These are phyloP conservation scores for Gallinago stenura DNA, from an alignment of 2,797 vertebrate species.

Conservation along the genomic window DNA sequence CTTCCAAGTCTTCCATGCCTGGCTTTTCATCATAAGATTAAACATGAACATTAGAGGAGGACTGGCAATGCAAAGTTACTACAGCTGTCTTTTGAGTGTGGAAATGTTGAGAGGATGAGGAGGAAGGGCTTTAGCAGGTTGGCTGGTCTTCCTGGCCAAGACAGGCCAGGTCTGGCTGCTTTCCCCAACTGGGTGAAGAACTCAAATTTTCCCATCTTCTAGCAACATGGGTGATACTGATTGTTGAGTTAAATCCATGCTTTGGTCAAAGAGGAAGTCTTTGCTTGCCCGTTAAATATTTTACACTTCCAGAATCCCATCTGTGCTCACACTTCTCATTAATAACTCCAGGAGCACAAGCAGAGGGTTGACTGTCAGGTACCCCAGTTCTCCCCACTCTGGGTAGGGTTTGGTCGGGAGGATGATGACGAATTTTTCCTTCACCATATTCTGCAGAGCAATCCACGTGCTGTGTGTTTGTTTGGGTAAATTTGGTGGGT, in stretches of 20 bases:
- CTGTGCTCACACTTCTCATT: neutral
- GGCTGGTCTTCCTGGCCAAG: neutral
- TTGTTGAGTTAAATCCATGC: neutral
- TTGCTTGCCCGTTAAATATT: neutral
- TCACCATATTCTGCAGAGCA: neutral
- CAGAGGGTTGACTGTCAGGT: neutral
- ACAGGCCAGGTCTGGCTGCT: neutral
- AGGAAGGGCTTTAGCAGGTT: neutral
- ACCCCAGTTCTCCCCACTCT: rapidly evolving
- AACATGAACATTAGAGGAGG: neutral
- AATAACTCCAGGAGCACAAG: neutral
- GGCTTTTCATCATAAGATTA: conserved; percentile 2
- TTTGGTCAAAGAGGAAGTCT: neutral
- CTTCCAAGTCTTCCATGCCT: neutral
- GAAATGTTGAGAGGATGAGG: neutral
- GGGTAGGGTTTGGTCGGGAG: neutral
- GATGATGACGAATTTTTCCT: neutral
- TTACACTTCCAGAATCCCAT: neutral
- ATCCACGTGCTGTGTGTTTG: neutral
- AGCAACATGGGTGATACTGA: neutral
- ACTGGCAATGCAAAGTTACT: neutral
- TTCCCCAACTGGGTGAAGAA: neutral
- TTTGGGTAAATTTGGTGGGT: neutral
- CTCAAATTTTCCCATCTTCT: neutral
- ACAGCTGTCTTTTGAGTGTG: neutral